A percentile compares a stretch with the other conserved stretches of the same genome.
Conservation (phyloP, 2,888 invertebrate species). For the Kryphioiulus occultus region DNA sequence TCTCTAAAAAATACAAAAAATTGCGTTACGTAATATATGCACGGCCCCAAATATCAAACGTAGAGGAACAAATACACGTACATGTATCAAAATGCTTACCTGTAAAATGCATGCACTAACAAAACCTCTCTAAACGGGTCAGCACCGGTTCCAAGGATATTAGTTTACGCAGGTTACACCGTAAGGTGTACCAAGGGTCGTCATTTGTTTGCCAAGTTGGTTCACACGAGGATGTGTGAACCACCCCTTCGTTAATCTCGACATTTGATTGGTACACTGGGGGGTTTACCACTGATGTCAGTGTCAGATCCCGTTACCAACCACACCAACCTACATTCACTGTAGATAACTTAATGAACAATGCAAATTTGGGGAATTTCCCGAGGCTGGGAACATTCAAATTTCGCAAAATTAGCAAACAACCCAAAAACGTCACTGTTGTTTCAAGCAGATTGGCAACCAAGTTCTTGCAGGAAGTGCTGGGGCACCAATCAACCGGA, state of each 20-base stretch:
- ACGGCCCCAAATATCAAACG: too few species aligned
- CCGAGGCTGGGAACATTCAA: background rate
- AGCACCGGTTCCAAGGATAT: too few species aligned
- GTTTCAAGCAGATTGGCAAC: background rate
- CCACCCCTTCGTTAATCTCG: background rate
- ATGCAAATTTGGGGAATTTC: background rate
- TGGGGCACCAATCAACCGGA: conserved; percentile 16
- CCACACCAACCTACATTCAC: background rate
- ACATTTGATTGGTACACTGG: background rate
- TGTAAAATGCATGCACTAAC: too few species aligned
- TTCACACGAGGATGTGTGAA: background rate
- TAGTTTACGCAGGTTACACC: too few species aligned
- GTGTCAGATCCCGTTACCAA: background rate
- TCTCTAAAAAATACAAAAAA: too few species aligned
- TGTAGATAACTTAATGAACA: background rate
- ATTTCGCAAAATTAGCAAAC: background rate
- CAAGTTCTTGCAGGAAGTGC: background rate
- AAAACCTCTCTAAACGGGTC: too few species aligned
- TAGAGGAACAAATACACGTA: too few species aligned
- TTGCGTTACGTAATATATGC: too few species aligned
- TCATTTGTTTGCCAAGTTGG: background rate
- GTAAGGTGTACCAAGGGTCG: background rate
- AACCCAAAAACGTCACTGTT: background rate
- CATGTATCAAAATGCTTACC: too few species aligned
- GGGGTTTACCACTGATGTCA: background rate